Evolutionary conservation across 2,888 invertebrate species (phyloP).

Genomic region (Watsonalla cultraria): DNA sequence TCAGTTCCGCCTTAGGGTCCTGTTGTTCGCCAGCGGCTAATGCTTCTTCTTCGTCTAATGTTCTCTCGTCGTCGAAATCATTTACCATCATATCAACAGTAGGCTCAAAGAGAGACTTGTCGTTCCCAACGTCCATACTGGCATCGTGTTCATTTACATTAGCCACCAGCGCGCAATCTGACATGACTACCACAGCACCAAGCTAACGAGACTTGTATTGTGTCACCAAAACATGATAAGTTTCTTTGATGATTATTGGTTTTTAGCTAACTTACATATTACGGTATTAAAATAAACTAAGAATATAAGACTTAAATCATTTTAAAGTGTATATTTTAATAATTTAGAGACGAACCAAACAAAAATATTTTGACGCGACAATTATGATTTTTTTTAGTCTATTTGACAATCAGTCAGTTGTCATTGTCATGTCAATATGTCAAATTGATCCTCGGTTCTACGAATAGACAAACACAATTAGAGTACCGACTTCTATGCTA

Average conservation of each 20-base stretch:
- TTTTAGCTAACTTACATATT: slow-evolving; percentile 22
- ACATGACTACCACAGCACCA: slow-evolving; percentile 68
- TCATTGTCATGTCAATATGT: slow-evolving; percentile 3
- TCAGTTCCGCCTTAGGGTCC: slow-evolving; percentile 92
- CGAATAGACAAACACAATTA: too few species aligned
- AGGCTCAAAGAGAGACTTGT: slow-evolving; percentile 89
- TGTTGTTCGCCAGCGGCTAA: slow-evolving; percentile 90
- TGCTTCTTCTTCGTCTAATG: slow-evolving; percentile 97
- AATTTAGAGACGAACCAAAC: slow-evolving; percentile 56
- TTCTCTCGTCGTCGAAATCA: slow-evolving; percentile 98
- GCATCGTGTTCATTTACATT: slow-evolving; percentile 77
- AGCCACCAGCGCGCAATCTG: slow-evolving; percentile 76
- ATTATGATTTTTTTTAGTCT: slow-evolving; percentile 23
- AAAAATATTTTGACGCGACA: slow-evolving; percentile 74
- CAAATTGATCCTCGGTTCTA: too few species aligned
- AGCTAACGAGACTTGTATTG: slow-evolving; percentile 34
- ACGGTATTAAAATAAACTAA: slow-evolving; percentile 36
- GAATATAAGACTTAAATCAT: slow-evolving; percentile 51
- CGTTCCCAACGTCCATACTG: slow-evolving; percentile 76
- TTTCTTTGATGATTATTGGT: slow-evolving; percentile 26
- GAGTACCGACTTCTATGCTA: too few species aligned
- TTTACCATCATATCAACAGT: slow-evolving; percentile 97
- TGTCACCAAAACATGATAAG: slow-evolving; percentile 55
- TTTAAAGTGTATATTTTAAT: slow-evolving; percentile 31
- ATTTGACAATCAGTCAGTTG: slow-evolving; percentile 8